phyloP scores from a whole-genome alignment of 1,140 invertebrate genomes.

The Globodera ellingtonae region DNA sequence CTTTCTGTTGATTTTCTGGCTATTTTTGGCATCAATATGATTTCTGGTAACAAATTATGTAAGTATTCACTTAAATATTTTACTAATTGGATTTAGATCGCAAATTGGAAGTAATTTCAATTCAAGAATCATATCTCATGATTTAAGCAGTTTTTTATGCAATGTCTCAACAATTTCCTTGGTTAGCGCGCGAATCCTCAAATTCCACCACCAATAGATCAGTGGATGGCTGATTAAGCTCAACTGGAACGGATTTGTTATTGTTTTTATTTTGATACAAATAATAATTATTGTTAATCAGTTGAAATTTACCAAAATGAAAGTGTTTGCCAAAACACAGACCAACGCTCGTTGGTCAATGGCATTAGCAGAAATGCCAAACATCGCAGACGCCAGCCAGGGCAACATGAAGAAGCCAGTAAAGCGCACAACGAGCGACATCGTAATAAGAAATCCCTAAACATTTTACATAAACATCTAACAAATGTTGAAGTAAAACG shows the following conservation, averaged over 20 bases:
- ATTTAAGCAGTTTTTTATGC: not conserved
- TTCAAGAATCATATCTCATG: too few species aligned
- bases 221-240: slow-evolving; percentile 6
- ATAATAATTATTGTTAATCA: not conserved
- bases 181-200: not conserved
- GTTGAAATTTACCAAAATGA: slow-evolving; percentile 17
- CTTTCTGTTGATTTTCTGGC: too few species aligned
- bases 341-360: slow-evolving; percentile 1
- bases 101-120: too few species aligned
- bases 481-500: too few species aligned
- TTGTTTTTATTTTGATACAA: not conserved
- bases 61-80: too few species aligned
- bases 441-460: not conserved
- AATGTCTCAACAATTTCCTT: slow-evolving; percentile 9
- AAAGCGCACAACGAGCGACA: not conserved
- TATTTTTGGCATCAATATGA: too few species aligned
- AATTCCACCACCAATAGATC: slow-evolving; percentile 27
- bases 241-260: slow-evolving; percentile 4
- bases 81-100: too few species aligned
- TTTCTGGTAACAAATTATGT: too few species aligned
- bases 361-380: not conserved
- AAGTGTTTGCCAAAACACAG: slow-evolving; percentile 9
- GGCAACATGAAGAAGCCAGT: slow-evolving; percentile 10
- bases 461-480: too few species aligned
- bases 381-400: slow-evolving; percentile 1